These are phyloP conservation scores for Rhombomys opimus DNA, from an alignment of 2,113 vertebrate species.

Conservation along the genomic window DNA sequence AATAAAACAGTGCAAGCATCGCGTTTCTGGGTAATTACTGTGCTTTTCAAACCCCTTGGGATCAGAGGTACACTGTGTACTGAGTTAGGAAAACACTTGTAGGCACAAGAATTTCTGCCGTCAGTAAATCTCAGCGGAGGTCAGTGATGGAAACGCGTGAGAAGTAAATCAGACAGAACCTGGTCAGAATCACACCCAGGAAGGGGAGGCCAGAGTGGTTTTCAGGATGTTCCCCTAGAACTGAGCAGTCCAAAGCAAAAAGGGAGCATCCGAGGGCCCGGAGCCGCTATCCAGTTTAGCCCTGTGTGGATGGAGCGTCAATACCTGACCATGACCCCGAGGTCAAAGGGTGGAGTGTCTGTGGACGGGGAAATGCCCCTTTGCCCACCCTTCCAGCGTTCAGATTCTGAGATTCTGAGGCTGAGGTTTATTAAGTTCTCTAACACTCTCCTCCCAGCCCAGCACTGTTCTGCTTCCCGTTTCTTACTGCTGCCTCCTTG, in stretches of 20 bases:
- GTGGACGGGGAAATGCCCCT: fast-evolving
- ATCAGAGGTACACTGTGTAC: slow-evolving; percentile 5
- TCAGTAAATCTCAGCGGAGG: slow-evolving; percentile 38
- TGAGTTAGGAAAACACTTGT: slow-evolving; percentile 46
- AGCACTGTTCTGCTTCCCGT: not conserved
- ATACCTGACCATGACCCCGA: too few species aligned
- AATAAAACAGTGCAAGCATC: slow-evolving; percentile 67
- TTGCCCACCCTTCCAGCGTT: not conserved
- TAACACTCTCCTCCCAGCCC: not conserved
- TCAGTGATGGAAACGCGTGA: not conserved
- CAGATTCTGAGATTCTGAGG: not conserved
- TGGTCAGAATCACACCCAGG: not conserved
- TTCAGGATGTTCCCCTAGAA: not conserved
- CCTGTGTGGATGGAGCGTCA: not conserved
- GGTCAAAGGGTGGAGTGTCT: not conserved
- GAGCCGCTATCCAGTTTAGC: not conserved
- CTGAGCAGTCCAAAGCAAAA: not conserved
- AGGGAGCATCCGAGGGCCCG: not conserved
- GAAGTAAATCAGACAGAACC: not conserved
- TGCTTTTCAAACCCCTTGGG: slow-evolving; percentile 24
- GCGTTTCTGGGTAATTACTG: slow-evolving; percentile 65
- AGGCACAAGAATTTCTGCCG: slow-evolving; percentile 3
- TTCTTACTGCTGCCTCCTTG: not conserved
- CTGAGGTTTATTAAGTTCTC: not conserved
- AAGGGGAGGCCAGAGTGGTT: fast-evolving